These are phyloP conservation scores for Podotricha telesiphe DNA, from an alignment of 2,888 invertebrate species.

Conservation along the genomic window DNA sequence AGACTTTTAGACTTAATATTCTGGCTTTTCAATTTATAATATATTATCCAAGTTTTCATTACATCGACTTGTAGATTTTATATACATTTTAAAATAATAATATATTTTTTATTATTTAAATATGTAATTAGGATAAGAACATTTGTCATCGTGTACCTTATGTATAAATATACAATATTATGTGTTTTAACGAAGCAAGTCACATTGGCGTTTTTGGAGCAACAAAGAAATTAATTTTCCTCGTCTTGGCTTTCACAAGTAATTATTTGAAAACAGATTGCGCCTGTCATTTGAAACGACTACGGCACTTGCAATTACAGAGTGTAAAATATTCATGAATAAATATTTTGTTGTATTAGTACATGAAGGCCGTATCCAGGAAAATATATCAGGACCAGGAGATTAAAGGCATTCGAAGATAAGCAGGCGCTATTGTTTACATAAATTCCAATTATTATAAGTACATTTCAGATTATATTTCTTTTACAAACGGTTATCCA, in stretches of 20 bases:
- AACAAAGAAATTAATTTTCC: conserved; percentile 77
- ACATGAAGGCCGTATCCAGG: not conserved
- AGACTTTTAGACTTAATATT: conserved; percentile 30
- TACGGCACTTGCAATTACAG: not conserved
- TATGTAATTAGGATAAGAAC: not conserved
- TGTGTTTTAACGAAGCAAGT: conserved; percentile 41
- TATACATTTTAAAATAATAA: not conserved
- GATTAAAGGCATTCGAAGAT: no score
- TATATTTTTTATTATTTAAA: not conserved
- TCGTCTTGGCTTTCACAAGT: conserved; percentile 75
- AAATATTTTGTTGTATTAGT: not conserved
- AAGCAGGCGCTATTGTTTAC: no score
- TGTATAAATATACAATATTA: no score
- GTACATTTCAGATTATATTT: not conserved
- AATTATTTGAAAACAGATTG: conserved; percentile 80
- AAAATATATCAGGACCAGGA: not conserved
- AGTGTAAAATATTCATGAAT: conserved; percentile 2
- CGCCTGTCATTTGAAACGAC: conserved; percentile 64
- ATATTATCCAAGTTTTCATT: not conserved
- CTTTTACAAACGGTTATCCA: not conserved
- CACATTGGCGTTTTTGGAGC: conserved; percentile 61
- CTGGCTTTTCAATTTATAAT: not conserved
- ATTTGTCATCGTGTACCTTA: not conserved
- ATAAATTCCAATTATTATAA: not conserved
- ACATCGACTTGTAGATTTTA: not conserved